These are phyloP conservation scores for Typhlichthys subterraneus DNA, from an alignment of 2,797 vertebrate species.

Conservation along the genomic window DNA sequence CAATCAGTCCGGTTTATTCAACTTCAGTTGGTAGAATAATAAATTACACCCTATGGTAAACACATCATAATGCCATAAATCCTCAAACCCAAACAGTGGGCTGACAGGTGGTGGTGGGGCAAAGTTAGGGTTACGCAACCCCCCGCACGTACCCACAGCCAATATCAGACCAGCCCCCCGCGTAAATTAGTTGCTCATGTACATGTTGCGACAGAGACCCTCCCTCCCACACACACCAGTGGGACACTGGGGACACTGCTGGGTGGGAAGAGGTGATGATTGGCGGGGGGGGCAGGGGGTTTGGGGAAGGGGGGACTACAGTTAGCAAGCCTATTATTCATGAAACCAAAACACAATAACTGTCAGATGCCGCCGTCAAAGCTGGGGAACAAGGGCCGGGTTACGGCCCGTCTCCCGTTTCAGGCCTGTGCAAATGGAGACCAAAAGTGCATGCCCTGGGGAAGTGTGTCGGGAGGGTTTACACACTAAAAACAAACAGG, in stretches of 20 bases:
- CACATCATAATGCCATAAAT: constrained; percentile 51
- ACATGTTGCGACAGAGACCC: constrained; percentile 30
- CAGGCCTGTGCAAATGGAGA: constrained; percentile 33
- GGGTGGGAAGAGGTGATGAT: constrained; percentile 7
- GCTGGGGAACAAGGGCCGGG: constrained; percentile 40
- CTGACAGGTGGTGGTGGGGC: constrained; percentile 27
- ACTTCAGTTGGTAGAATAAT: constrained; percentile 40
- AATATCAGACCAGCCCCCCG: constrained; percentile 1
- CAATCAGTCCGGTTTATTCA: constrained; percentile 36
- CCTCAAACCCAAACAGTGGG: constrained; percentile 36
- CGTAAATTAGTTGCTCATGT: constrained; percentile 26
- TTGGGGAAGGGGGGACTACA: constrained; percentile 13
- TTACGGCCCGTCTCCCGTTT: constrained; percentile 26
- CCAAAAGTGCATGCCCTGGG: constrained; percentile 44
- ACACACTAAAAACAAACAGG: constrained; percentile 69
- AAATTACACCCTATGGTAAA: constrained; percentile 41
- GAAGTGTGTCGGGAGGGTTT: constrained; percentile 60
- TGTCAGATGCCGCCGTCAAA: constrained; percentile 46
- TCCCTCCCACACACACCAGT: constrained; percentile 5
- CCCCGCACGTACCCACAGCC: background rate
- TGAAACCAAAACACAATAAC: constrained; percentile 56
- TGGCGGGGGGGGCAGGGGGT: background rate
- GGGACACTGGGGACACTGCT: too few species aligned
- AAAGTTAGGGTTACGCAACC: constrained; percentile 3
- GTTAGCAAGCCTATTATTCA: constrained; percentile 45